A percentile compares a stretch with the other conserved stretches of the same genome.
Conservation (phyloP, 2,888 invertebrate genomes). For the Apodemia duryi region DNA sequence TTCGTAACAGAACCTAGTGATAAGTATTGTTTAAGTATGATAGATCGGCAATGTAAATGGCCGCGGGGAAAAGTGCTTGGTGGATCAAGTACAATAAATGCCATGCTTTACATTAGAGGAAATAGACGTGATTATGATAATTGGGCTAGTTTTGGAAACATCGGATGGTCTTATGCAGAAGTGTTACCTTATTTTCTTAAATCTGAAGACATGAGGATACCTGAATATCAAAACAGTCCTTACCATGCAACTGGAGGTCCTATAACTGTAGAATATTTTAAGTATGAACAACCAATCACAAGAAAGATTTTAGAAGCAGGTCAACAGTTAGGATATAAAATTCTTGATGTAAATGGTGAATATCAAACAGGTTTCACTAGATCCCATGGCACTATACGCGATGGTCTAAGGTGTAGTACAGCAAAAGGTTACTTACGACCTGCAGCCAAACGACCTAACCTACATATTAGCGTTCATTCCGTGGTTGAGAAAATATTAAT, state of each 20-base stretch:
- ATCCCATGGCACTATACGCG: constrained; percentile 86
- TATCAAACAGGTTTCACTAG: constrained; percentile 88
- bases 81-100: constrained; percentile 91
- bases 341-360: constrained; percentile 86
- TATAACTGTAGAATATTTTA: constrained; percentile 85
- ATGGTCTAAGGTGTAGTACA: constrained; percentile 90
- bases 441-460: constrained; percentile 82
- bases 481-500: constrained; percentile 84
- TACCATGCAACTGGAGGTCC: constrained; percentile 87
- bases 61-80: constrained; percentile 89
- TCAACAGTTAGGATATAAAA: constrained; percentile 83
- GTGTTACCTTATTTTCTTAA: constrained; percentile 89
- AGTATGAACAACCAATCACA: constrained; percentile 84
- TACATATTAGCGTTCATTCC: constrained; percentile 85
- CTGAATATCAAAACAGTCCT: constrained; percentile 72
- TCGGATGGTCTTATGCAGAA: constrained; percentile 89
- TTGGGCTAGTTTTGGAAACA: constrained; percentile 87
- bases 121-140: constrained; percentile 90
- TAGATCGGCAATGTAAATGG: constrained; percentile 83
- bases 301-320: constrained; percentile 85
- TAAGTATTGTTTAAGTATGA: constrained; percentile 84
- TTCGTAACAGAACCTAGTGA: constrained; percentile 87
- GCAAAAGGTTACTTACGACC: constrained; percentile 90
- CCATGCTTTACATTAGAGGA: constrained; percentile 93
- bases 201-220: constrained; percentile 87